Conservation (phyloP, 2,113 vertebrate species). For the human (Homo sapiens) region DNA sequence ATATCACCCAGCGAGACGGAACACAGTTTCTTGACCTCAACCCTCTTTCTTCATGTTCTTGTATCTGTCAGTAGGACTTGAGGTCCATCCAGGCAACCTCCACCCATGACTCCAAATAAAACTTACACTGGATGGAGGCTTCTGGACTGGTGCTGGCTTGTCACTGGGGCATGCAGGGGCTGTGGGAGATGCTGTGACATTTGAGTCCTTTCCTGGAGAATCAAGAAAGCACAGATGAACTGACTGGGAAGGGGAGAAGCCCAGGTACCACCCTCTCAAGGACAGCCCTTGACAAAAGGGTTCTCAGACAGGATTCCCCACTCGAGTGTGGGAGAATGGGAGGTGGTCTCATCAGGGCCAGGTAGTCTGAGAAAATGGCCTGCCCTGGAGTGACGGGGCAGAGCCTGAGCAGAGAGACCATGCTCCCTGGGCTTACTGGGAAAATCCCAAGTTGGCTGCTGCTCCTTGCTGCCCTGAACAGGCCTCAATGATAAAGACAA, state of each 20-base stretch:
- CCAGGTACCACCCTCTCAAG: not conserved
- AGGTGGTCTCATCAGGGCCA: not conserved
- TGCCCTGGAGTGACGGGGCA: not conserved
- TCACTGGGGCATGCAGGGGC: not conserved
- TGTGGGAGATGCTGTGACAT: constrained; percentile 46
- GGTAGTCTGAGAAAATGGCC: not conserved
- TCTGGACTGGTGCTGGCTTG: constrained; percentile 55
- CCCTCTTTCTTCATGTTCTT: not conserved
- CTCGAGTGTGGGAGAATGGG: not conserved
- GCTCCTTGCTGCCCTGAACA: not conserved
- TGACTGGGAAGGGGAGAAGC: not conserved
- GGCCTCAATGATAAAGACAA: not conserved
- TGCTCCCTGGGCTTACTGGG: not conserved
- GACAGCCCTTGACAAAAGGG: not conserved
- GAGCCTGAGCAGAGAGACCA: not conserved
- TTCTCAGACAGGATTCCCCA: not conserved
- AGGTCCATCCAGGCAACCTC: not conserved
- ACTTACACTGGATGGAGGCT: constrained; percentile 84
- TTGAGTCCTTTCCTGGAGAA: constrained; percentile 69
- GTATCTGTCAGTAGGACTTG: not conserved
- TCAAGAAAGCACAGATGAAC: constrained; percentile 14
- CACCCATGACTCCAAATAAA: not conserved
- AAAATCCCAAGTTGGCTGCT: not conserved
- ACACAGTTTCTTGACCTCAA: not conserved
- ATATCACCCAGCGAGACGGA: not conserved